These are phyloP conservation scores for Anguilla anguilla DNA, from an alignment of 2,797 vertebrate species.

Conservation along the genomic window DNA sequence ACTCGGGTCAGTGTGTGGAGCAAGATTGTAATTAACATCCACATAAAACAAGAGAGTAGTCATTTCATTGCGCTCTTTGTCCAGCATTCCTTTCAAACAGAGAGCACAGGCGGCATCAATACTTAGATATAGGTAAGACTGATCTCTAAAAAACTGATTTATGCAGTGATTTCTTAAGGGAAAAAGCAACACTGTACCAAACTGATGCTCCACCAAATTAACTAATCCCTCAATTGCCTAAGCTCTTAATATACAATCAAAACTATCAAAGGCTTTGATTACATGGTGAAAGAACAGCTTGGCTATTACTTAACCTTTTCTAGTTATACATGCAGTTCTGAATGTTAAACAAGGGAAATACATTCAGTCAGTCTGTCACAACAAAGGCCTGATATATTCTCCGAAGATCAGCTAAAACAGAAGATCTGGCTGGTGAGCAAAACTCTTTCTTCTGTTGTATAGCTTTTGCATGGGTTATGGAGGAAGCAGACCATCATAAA, in stretches of 20 bases:
- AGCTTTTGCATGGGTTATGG: constrained; percentile 33
- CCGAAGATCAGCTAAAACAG: neutral
- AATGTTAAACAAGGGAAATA: neutral
- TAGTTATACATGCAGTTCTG: neutral
- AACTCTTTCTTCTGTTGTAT: constrained; percentile 37
- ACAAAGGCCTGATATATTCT: neutral
- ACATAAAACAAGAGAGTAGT: neutral
- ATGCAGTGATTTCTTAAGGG: neutral
- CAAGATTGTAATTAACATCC: neutral
- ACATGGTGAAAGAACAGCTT: neutral
- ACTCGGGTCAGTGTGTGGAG: neutral
- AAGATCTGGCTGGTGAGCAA: constrained; percentile 36
- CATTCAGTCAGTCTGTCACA: neutral
- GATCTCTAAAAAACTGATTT: neutral
- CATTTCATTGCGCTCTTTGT: neutral
- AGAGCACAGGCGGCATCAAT: neutral
- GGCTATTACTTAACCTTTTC: neutral
- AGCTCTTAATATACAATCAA: neutral
- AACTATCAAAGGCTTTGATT: neutral
- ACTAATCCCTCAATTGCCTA: neutral
- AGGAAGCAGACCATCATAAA: constrained; percentile 36
- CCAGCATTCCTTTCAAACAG: neutral
- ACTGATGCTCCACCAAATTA: neutral
- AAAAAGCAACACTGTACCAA: neutral
- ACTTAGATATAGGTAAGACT: neutral